These are phyloP conservation scores for Podocnemis expansa DNA, from an alignment of 2,113 vertebrate genomes.

Conservation along the genomic window DNA sequence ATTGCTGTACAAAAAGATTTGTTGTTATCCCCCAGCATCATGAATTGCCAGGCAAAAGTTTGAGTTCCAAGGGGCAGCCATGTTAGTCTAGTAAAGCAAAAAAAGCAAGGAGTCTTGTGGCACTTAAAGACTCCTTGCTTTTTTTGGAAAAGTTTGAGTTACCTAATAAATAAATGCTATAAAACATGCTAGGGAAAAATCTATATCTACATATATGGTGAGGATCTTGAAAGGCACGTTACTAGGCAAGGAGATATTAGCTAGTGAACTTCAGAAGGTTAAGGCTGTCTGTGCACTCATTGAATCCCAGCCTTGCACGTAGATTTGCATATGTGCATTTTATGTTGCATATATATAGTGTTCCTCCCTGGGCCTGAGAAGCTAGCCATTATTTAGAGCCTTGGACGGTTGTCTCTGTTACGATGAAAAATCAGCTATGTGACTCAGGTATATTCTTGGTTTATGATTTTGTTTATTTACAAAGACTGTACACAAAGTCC, in stretches of 20 bases:
- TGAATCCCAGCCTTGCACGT: neutral
- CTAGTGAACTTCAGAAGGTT: neutral
- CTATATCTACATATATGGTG: neutral
- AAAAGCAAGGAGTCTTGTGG: no score
- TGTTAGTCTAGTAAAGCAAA: no score
- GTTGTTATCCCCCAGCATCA: slow-evolving; percentile 33
- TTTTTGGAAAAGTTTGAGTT: no score
- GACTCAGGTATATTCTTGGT: rapidly evolving
- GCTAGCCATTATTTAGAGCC: neutral
- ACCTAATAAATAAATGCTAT: neutral
- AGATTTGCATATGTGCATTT: neutral
- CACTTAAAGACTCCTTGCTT: no score
- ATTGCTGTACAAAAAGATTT: slow-evolving; percentile 65
- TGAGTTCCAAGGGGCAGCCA: no score
- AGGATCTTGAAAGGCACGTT: neutral
- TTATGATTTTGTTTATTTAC: neutral
- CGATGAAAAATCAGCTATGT: neutral
- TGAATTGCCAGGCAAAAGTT: slow-evolving; percentile 14
- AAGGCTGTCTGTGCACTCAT: neutral
- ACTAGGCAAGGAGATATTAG: neutral
- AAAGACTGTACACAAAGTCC: neutral
- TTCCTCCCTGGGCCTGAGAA: neutral
- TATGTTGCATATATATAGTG: neutral
- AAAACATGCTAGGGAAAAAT: neutral
- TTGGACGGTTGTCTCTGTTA: rapidly evolving